A percentile compares a stretch with the other conserved stretches of the same genome.
Conservation (phyloP, 2,888 invertebrate genomes). For the Eustalomyia histrio region DNA sequence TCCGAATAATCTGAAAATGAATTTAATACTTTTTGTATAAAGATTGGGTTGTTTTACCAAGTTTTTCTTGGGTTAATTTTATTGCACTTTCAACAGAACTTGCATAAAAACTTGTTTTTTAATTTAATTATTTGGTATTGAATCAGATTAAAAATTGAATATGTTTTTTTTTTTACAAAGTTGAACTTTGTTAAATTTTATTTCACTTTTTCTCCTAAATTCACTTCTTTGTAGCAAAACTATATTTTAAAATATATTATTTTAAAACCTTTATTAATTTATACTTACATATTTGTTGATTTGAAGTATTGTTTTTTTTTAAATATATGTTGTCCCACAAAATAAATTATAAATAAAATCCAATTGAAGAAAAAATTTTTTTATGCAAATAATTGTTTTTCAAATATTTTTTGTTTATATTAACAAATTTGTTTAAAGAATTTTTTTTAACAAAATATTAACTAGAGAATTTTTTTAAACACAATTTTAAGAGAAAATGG, state of each 20-base stretch:
- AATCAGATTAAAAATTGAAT: not conserved
- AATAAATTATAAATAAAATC: constrained; percentile 39
- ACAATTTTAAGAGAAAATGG: constrained; percentile 8
- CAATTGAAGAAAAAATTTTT: constrained; percentile 23
- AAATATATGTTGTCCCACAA: constrained; percentile 12
- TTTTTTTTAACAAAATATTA: constrained; percentile 54
- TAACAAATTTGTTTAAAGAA: constrained; percentile 4
- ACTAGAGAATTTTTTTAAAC: constrained; percentile 44
- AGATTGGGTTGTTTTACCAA: not conserved
- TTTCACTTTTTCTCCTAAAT: not conserved
- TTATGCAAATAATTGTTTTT: constrained; percentile 18
- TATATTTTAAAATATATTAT: no score
- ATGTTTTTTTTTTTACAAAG: not conserved
- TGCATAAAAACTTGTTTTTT: no score
- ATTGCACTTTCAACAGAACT: not conserved
- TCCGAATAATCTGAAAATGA: no score
- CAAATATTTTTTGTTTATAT: constrained; percentile 39
- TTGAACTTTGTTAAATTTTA: not conserved
- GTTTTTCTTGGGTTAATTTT: not conserved
- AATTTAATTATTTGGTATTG: no score
- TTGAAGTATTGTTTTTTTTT: constrained; percentile 6
- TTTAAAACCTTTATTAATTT: no score
- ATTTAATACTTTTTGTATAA: no score
- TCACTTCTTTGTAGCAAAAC: no score
- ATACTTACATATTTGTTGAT: constrained; percentile 45